These are phyloP conservation scores for Archips xylosteana DNA, from an alignment of 2,888 invertebrate species.

Conservation along the genomic window DNA sequence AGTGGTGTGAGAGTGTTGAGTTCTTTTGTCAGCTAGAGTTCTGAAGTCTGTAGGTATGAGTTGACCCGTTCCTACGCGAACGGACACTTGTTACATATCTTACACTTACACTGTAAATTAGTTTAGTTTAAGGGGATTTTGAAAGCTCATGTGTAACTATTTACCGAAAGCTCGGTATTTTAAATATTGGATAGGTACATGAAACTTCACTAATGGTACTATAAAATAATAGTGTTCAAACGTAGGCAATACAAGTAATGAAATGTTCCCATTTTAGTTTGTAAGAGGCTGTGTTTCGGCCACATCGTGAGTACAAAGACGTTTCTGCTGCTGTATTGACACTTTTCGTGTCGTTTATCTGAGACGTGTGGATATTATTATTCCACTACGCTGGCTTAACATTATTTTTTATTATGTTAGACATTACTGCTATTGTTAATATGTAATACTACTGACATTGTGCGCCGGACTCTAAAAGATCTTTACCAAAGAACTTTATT, in stretches of 20 bases:
- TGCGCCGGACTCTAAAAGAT: conserved; percentile 15
- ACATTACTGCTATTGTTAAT: conserved; percentile 13
- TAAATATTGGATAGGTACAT: conserved; percentile 28
- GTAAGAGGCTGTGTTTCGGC: conserved; percentile 43
- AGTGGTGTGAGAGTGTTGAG: conserved; percentile 55
- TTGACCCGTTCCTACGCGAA: conserved; percentile 56
- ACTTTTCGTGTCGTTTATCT: conserved; percentile 43
- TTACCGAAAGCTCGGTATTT: conserved; percentile 2
- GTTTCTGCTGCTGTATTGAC: conserved; percentile 61
- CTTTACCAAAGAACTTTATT: conserved; percentile 18
- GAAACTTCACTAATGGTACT: conserved; percentile 38
- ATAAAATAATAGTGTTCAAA: conserved; percentile 41
- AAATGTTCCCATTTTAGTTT: conserved; percentile 43
- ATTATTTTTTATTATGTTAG: background rate
- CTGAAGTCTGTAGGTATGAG: conserved; percentile 32
- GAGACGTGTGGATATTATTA: background rate
- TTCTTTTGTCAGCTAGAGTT: conserved; percentile 42
- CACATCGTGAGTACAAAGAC: conserved; percentile 44
- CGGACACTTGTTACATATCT: conserved; percentile 82
- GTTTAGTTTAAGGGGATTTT: conserved; percentile 49
- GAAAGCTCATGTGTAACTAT: conserved; percentile 24
- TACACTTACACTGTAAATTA: conserved; percentile 78
- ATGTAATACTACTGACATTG: conserved; percentile 9
- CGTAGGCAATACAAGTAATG: conserved; percentile 40
- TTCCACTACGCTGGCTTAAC: background rate